Evolutionary conservation across 1,140 invertebrate species (phyloP).

Genomic region (Cardiocondyla obscurior): DNA sequence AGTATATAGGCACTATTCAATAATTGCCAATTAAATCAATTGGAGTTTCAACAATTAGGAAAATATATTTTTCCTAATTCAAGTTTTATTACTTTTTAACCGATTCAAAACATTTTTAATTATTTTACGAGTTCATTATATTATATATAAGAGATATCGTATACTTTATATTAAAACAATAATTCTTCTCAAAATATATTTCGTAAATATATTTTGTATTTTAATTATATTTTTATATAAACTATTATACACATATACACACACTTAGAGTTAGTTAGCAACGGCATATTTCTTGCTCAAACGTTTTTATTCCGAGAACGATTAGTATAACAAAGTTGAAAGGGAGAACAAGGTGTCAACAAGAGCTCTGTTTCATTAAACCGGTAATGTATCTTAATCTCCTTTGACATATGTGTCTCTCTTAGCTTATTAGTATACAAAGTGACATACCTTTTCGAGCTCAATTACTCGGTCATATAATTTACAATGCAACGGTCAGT

Average conservation of each 20-base stretch:
- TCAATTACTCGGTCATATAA: slow-evolving; percentile 57
- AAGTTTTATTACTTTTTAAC: too few species aligned
- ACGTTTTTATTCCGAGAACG: slow-evolving; percentile 46
- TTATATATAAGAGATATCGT: background rate
- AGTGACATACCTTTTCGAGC: slow-evolving; percentile 62
- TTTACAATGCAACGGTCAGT: slow-evolving; percentile 60
- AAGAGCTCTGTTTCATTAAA: background rate
- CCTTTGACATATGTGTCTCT: background rate
- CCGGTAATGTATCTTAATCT: background rate
- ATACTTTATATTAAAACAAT: background rate
- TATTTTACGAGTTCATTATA: background rate
- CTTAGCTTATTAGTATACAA: slow-evolving; percentile 66
- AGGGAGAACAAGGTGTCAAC: background rate
- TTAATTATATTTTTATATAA: slow-evolving; percentile 5
- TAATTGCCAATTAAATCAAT: background rate
- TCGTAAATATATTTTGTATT: slow-evolving; percentile 6
- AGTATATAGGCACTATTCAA: background rate
- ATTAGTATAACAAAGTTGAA: slow-evolving; percentile 57
- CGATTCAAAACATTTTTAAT: background rate
- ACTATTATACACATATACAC: background rate
- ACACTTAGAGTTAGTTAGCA: slow-evolving; percentile 1
- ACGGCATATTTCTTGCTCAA: slow-evolving; percentile 19
- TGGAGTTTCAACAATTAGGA: too few species aligned
- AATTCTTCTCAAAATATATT: too few species aligned
- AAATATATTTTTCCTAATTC: too few species aligned